Evolutionary conservation across 1,140 invertebrate species (phyloP), one percentile per base, ranked within the genome.

Genomic region (Orussus abietinus): DNA sequence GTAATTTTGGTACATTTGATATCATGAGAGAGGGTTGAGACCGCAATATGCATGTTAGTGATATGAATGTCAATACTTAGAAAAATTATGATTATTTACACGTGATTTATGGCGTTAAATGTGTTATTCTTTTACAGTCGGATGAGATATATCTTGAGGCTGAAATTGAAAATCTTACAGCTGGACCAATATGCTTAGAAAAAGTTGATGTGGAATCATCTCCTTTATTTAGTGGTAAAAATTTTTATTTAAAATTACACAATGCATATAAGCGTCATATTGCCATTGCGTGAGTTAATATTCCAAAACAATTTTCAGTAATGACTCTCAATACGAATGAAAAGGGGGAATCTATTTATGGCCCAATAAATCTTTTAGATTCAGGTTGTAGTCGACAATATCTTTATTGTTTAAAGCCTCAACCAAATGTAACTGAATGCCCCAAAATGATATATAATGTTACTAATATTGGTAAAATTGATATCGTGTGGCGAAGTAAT

Each of bases 131-230:
- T 41, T 58, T 59, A 38, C 51, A 86, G 82, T 91, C 88, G 45
- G 92, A 96, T 79, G 94, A 98, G 78, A 90, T 98, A 4, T 98
- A 92, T 71, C 72, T 98, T 49, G 96, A 98, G 75, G 94, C 94
- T 4, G 92, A 96, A 75, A 90, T 98, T 42, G 90, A 96, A 72
- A 98, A 98, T 71, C 88, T 93, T 30, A 96, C 92, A 30, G 79
- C 83, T 34, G 82, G 84, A 2, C 85, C 91, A 13, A 92, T 98
- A 57, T 91, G 86, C 59, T 80, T 96, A 53, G 92, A 96, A 71
- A 90, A 88, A 77, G 91, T 97, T 4, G 80, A 84, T 21, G 74
- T 98, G 32, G 94, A 98, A 72, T 88, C 93, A 15, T 94, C 92
- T 2, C 79, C 86, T 43, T 81, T 89, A 53, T 98, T 96, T 74